Base-by-base conservation (phyloP, 2,113 vertebrate species). In the Perca fluviatilis region DNA sequence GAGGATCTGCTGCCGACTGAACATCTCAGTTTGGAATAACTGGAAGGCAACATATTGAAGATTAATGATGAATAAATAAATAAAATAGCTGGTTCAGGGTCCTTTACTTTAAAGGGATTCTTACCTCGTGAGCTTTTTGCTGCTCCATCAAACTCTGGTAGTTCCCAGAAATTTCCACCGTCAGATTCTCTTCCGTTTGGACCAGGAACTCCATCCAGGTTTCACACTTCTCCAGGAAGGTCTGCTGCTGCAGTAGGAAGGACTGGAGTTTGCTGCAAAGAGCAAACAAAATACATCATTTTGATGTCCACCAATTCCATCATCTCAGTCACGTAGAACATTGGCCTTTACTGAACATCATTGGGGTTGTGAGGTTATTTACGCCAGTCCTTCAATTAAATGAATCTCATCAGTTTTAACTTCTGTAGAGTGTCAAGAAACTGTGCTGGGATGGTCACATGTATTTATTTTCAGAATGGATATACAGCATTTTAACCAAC, bases 21-120 rank as follows among this genome's bases (percentile, higher is more conserved):
- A 99, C 97, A 99, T 99, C 96, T 99, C 98, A 0, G 98, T 97
- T 94, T 99, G 98, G 94, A 99, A 99, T 58, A 99, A 93, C 98
- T 99, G 88, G 27, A 63, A 61, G 18, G 88, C 2, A 77, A 69
- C 33, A 74, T 51, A 25, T 13, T 9, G 3, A 50, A 30, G 3
- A 15, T 54, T 50, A 58, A 13, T 40, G 33, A 33, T 33, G 6
- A 16, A 77, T 25, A 2, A 18, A 40, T 4, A 5, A 5, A 43
- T 14, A 11, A 68, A 67, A 8, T 0, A 23, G 3, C 6, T 18
- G 10, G 49, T 57, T 80, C 0, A 50, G 8, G 0, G 3, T 50
- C 0, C 0, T 57, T 58, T 49, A 33, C 25, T 30, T 57, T 0
- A 23, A 51, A 69, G 0, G 2, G 21, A 36, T 11, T 12, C 92